Conservation (phyloP, 2,797 vertebrate genomes). For the Sebastes iracundus region DNA sequence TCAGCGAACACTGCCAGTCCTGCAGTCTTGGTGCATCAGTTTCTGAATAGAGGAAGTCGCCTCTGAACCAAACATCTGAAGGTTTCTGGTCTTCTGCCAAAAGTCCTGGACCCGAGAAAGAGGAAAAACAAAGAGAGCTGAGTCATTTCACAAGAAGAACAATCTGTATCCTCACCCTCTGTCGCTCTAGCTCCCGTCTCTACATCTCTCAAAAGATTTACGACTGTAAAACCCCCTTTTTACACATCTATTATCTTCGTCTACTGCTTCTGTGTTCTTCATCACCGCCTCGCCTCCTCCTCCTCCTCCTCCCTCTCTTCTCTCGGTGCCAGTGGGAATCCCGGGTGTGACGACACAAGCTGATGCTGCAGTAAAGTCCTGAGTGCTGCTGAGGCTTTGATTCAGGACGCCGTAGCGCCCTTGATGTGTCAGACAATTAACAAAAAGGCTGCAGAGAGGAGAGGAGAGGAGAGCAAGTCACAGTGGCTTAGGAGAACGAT, state of each 20-base stretch:
- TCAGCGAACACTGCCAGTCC: neutral
- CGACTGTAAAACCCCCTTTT: neutral
- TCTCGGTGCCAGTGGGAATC: slow-evolving; percentile 68
- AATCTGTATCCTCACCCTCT: neutral
- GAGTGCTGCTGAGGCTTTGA: slow-evolving; percentile 36
- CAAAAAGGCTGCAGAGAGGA: slow-evolving; percentile 26
- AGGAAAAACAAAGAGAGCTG: slow-evolving; percentile 1
- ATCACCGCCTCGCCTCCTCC: neutral
- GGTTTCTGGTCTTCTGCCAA: neutral
- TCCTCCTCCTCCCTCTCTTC: neutral
- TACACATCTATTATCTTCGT: slow-evolving; percentile 15
- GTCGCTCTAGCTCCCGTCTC: neutral
- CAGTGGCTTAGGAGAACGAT: neutral
- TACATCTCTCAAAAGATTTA: slow-evolving; percentile 12
- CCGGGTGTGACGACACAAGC: slow-evolving; percentile 67
- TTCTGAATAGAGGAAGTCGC: neutral
- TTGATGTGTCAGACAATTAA: slow-evolving; percentile 41
- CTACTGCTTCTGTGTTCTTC: slow-evolving; percentile 1
- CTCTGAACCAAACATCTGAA: neutral
- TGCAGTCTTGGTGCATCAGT: neutral
- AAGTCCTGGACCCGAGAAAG: neutral
- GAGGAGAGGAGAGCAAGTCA: neutral
- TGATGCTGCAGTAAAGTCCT: slow-evolving; percentile 52
- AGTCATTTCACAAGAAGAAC: slow-evolving; percentile 11
- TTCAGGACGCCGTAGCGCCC: slow-evolving; percentile 18